Conservation (phyloP, 2,113 vertebrate genomes). For the Rissa tridactyla region DNA sequence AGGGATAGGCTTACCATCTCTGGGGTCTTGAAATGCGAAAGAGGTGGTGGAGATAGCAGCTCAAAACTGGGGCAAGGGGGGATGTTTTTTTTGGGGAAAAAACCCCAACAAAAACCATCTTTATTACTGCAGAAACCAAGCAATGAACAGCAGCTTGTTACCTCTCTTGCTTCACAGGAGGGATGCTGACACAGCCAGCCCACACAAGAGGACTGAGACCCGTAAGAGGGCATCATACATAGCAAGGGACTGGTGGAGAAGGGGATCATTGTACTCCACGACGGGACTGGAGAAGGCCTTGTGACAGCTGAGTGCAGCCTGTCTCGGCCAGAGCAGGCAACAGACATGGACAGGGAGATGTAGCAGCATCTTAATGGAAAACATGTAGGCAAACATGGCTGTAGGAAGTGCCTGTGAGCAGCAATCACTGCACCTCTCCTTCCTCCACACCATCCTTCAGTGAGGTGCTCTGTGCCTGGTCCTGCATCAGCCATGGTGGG, state of each 20-base stretch:
- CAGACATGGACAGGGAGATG: background rate
- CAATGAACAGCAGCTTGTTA: background rate
- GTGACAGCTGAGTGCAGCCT: background rate
- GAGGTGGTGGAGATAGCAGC: background rate
- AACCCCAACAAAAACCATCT: background rate
- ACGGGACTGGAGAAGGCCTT: background rate
- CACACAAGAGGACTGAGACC: background rate
- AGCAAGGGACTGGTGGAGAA: background rate
- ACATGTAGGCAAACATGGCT: background rate
- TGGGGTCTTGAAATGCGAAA: fast-evolving
- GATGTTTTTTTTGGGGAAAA: background rate
- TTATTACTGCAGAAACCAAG: background rate
- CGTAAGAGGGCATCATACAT: background rate
- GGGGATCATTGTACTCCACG: fast-evolving
- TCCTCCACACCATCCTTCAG: background rate
- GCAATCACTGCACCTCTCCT: background rate
- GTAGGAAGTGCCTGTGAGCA: background rate
- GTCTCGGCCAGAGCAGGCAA: background rate
- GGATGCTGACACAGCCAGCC: background rate
- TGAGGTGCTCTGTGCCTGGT: fast-evolving
- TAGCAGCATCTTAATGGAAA: background rate
- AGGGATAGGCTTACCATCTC: background rate
- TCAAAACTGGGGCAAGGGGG: background rate
- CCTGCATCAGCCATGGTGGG: background rate
- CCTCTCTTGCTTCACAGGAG: background rate